These are phyloP conservation scores for Hypothenemus hampei DNA, from an alignment of 1,140 invertebrate genomes.

Conservation along the genomic window DNA sequence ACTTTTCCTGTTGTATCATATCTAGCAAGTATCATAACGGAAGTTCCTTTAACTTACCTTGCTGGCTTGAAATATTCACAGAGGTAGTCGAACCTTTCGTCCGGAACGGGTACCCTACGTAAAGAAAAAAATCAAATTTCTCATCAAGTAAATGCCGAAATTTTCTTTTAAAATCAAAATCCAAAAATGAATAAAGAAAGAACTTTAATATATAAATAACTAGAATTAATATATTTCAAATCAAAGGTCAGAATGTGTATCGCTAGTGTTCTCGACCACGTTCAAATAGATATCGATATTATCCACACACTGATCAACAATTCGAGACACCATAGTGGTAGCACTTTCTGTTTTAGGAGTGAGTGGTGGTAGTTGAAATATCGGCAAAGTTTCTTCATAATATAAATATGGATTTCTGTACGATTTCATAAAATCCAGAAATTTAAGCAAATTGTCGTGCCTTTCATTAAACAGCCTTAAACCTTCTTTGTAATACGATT, in stretches of 20 bases:
- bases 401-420: constrained; percentile 46
- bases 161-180: background rate
- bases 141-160: background rate
- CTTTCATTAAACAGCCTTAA: constrained; percentile 43
- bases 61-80: constrained; percentile 91
- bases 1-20: too few relatives aligned
- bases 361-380: constrained; percentile 25
- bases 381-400: constrained; percentile 39
- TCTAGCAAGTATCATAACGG: too few relatives aligned
- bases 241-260: background rate
- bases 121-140: constrained; percentile 48
- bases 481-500: constrained; percentile 43
- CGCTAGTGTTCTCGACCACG: background rate
- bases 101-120: constrained; percentile 98
- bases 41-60: constrained; percentile 79
- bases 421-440: constrained; percentile 47
- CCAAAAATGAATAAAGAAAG: background rate
- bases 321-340: constrained; percentile 19
- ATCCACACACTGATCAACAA: constrained; percentile 27
- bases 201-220: background rate
- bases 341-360: constrained; percentile 17
- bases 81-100: constrained; percentile 89
- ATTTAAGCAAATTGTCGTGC: constrained; percentile 44
- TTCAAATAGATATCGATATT: constrained; percentile 20
- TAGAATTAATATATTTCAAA: background rate